A percentile compares a stretch with the other conserved stretches of the same genome.
These are phyloP conservation scores for Callipepla californica DNA, from an alignment of 2,113 vertebrate genomes.

Conservation along the genomic window DNA sequence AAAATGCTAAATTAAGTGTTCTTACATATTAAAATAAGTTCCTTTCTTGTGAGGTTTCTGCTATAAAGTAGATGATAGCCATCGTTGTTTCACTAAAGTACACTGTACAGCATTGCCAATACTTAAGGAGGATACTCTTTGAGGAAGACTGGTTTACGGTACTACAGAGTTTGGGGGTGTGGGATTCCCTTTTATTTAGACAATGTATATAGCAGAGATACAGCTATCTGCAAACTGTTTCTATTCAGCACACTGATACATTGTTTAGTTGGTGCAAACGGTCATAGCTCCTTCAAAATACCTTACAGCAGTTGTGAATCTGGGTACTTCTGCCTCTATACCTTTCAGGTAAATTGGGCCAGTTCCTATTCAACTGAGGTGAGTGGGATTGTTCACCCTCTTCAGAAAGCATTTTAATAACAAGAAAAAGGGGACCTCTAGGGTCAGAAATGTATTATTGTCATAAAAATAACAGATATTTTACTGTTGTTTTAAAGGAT, in stretches of 20 bases:
- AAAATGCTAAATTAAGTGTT: not conserved
- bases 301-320: not conserved
- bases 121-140: not conserved
- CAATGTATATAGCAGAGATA: not conserved
- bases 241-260: not conserved
- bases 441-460: not conserved
- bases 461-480: not conserved
- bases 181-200: not conserved
- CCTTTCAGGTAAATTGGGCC: not conserved
- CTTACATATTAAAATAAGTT: not conserved
- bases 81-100: not conserved
- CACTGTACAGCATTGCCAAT: fast-evolving
- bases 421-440: not conserved
- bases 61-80: not conserved
- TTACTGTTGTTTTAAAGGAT: not conserved
- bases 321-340: not conserved
- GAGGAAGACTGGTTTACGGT: not conserved
- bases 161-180: not conserved
- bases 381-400: not conserved
- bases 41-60: not conserved
- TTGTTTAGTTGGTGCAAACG: not conserved
- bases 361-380: not conserved
- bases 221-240: not conserved
- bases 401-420: not conserved
- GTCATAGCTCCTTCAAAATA: not conserved